Base-by-base conservation (phyloP, 2,797 vertebrate genomes). In the Leuciscus waleckii region DNA sequence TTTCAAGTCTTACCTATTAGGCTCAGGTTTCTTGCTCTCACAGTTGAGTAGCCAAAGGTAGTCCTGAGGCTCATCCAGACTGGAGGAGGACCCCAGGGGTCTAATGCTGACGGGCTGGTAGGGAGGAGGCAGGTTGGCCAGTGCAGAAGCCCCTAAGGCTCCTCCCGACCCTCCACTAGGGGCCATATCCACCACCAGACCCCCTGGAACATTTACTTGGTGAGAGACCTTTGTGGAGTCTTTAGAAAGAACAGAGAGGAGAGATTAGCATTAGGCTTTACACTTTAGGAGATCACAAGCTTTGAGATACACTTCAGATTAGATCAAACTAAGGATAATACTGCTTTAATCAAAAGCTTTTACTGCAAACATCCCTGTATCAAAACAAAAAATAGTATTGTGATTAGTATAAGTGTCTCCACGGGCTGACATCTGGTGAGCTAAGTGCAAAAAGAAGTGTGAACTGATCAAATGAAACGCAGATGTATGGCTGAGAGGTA, bases 11-110 rank as follows among this genome's bases (percentile, higher is more conserved):
- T 91, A 99, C 98, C 98, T 99, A 92, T 94, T 92, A 75, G 97
- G 94, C 91, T 98, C 98, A 16, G 97, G 98, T 92, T 97, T 99
- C 95, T 98, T 99, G 95, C 97, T 99, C 94, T 98, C 97, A 94
- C 98, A 99, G 95, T 99, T 98, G 92, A 96, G 95, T 88, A 99
- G 95, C 95, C 97, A 95, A 92, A 99, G 94, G 94, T 99, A 99
- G 94, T 99, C 98, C 94, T 99, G 98, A 79, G 97, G 98, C 91
- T 98, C 98, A 58, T 99, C 98, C 91, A 97, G 96, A 88, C 95
- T 96, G 88, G 96, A 97, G 87, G 96, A 96, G 82, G 97, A 93
- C 77, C 98, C 97, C 86, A 97, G 91, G 83, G 95, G 96, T 39
- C 97, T 96, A 82, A 98, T 94, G 7, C 94, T 98, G 90, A 99